Base-by-base conservation (phyloP, 1,140 invertebrate species). In the Eumaeus atala region DNA sequence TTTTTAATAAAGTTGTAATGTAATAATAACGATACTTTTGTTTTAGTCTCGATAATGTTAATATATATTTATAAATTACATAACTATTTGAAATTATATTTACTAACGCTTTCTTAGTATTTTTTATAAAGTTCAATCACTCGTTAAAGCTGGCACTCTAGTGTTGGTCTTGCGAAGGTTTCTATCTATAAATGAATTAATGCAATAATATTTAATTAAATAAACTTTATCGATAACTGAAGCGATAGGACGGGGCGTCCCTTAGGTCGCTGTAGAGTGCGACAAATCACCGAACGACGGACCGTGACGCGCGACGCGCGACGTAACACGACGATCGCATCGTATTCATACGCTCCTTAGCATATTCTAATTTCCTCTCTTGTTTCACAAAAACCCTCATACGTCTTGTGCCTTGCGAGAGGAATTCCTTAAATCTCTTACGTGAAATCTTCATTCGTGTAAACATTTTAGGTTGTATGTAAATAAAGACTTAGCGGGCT, bases 1-100 rank as follows among this genome's bases (percentile, higher is more conserved):
- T 87, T 82, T 81, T 84, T 75, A 84, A 84, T 78, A 75, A 82
- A 81, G 73, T 86, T 84, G 77, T 84, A 81, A 44, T 80, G 68
- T 86, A 84, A 80, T 84, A 64, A 82, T 82, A 75, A 83, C 71
- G 72, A 83, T 83, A 83, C 68, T 79, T 86, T 86, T 82, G 74
- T 86, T 86, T 84, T 82, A 86, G 74, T 81, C 77, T 77, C 79
- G 71, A 82, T 83, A 81, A 77, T 86, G 71, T 84, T 86, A 86
- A 77, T 65, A 64, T 83, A 78, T 86, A 81, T 82, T 79, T 82
- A 86, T 83, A 67, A 81, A 84, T 84, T 84, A 84, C 80, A 82
- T 74, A 68, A 83, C 72, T 84, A 84, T 84, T 78, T 84, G 81
- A 84, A 87, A 87, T 87, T 87, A 87, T 87, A 87, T 87, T 87